Evolutionary conservation across 2,888 invertebrate species (phyloP), one percentile per base, ranked within the genome.

Genomic region (Argyra leucocephala): DNA sequence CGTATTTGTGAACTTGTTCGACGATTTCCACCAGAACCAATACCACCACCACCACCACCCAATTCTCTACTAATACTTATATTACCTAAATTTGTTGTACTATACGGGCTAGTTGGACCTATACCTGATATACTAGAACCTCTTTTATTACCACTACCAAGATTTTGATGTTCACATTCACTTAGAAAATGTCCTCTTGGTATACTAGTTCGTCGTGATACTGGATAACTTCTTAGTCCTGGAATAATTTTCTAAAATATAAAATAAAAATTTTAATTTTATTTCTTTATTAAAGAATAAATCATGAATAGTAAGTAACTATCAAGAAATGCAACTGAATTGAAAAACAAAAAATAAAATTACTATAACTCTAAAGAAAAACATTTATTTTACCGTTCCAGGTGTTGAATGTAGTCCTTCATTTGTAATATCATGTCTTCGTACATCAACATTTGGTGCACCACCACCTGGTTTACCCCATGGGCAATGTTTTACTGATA

Each of bases 391-490:
- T 31, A 83, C 83, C 73, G 81, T 81, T 70, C 78, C 74, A 63
- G 80, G 84, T 70, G 87, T 87, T 1, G 88, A 87, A 74, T 84
- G 86, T 66, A 88, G 81, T 66, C 86, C 88, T 63, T 85, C 84
- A 67, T 85, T 80, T 61, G 86, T 83, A 31, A 90, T 82, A 73
- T 90, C 87, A 72, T 85, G 83, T 73, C 87, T 86, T 22, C 90
- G 84, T 37, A 86, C 77, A 66, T 86, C 84, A 15, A 82, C 72
- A 73, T 87, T 88, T 61, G 89, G 88, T 22, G 89, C 89, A 26
- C 89, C 89, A 62, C 88, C 87, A 3, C 89, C 89, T 12, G 87
- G 88, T 66, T 85, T 83, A 5, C 90, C 90, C 89, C 90, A 91
- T 9, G 91, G 91, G 79, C 88, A 88, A 75, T 89, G 90, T 69